Base-by-base conservation (phyloP, 2,113 vertebrate species). In the Raphicerus campestris region DNA sequence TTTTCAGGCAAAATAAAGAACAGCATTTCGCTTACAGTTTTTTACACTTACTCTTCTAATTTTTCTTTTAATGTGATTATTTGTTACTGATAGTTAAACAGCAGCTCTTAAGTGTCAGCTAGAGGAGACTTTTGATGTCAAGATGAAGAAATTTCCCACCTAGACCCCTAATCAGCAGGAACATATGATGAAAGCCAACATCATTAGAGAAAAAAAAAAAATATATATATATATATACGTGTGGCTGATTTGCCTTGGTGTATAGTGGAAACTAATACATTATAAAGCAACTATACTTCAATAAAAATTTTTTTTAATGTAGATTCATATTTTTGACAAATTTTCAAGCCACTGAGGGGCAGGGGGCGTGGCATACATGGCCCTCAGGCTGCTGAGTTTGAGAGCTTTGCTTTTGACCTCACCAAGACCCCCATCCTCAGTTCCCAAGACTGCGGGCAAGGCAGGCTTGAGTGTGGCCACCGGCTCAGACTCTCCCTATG, bases 1-100 rank as follows among this genome's bases (percentile, higher is more conserved):
- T 35, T 84, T 61, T 83, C 47, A 84, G 47, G 78, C n/a, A 30
- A 35, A 85, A 22, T 55, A 2, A 92, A 81, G 45, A 91, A 89
- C 16, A 63, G n/a, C 15, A 83, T 73, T 83, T 87, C 77, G 4
- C 19, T 6, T 42, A 42, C 15, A 2, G 39, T 58, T 82, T 55
- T 78, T 58, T 42, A 32, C 20, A 32, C 3, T 24, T 51, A 32
- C 2, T 9, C 9, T 53, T 80, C n/a, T 3, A 42, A 35, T 30
- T 58, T 91, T 80, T 39, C 22, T 58, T n/a, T 85, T 78, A 28
- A 58, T 45, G 14, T 45, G 26, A 47, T 24, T 20, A 47, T 28
- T 3, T 7, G 4, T 58, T 32, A 8, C 6, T 66, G 80, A 78
- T 4, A 22, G 42, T 47, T 75, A 53, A 56, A 24, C 1, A 51